These are phyloP conservation scores for Sigmodon hispidus DNA, from an alignment of 2,113 vertebrate species.

Conservation along the genomic window DNA sequence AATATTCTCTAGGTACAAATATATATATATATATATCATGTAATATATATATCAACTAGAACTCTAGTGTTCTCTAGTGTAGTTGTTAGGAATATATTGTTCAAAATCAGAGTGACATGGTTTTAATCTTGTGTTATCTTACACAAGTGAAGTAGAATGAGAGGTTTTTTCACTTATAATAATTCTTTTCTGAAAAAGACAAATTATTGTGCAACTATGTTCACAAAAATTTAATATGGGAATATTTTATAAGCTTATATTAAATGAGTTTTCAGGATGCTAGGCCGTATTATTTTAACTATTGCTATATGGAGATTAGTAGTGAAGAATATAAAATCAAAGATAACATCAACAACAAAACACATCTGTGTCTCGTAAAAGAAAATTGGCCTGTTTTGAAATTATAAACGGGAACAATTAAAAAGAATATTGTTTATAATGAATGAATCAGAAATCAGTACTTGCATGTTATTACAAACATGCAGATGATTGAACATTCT, in stretches of 20 bases:
- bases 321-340: neutral
- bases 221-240: neutral
- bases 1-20: neutral
- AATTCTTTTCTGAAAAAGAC: neutral
- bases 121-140: neutral
- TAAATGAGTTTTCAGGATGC: neutral
- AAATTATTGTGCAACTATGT: neutral
- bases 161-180: neutral
- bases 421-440: neutral
- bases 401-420: neutral
- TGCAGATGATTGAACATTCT: slow-evolving; percentile 34
- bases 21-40: too few relatives aligned
- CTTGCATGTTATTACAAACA: neutral
- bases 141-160: too few relatives aligned
- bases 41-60: neutral
- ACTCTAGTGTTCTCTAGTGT: neutral
- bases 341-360: neutral
- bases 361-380: neutral
- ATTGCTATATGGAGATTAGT: neutral
- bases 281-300: neutral
- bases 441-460: neutral
- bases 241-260: neutral
- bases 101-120: neutral
- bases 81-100: neutral
- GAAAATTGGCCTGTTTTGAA: neutral